Conservation (phyloP, 2,888 invertebrate genomes). For the Ophion costatus region DNA sequence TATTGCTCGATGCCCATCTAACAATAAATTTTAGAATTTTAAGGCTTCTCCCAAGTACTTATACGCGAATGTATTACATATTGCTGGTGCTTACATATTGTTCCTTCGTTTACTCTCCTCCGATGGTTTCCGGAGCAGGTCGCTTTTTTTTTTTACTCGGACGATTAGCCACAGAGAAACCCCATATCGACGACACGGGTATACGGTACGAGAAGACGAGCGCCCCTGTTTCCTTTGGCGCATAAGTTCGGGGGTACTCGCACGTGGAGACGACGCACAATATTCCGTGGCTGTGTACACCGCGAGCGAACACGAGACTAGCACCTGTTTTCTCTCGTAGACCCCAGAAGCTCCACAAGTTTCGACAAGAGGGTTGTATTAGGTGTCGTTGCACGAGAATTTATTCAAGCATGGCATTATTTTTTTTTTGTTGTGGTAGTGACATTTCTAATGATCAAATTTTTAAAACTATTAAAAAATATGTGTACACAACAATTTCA, state of each 20-base stretch:
- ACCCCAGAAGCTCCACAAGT: background rate
- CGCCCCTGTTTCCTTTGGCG: no score
- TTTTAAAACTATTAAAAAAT: no score
- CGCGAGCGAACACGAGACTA: background rate
- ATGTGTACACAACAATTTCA: background rate
- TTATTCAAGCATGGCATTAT: background rate
- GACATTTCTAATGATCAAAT: no score
- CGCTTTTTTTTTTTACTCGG: slow-evolving; percentile 7
- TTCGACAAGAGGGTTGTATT: background rate
- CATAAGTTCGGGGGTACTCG: no score
- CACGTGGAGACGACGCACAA: no score
- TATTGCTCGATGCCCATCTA: no score
- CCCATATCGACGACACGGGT: background rate
- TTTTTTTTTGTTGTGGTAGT: background rate
- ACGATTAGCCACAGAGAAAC: slow-evolving; percentile 37
- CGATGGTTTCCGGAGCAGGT: background rate
- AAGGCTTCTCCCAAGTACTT: no score
- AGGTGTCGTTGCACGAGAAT: slow-evolving; percentile 2
- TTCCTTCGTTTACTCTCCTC: background rate
- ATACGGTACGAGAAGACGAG: background rate
- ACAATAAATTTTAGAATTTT: no score
- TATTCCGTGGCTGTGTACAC: no score
- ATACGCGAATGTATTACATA: no score
- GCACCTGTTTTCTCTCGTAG: background rate
- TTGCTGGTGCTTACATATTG: background rate